Evolutionary conservation across 2,113 vertebrate genomes (phyloP).

Genomic region (Naja naja): DNA sequence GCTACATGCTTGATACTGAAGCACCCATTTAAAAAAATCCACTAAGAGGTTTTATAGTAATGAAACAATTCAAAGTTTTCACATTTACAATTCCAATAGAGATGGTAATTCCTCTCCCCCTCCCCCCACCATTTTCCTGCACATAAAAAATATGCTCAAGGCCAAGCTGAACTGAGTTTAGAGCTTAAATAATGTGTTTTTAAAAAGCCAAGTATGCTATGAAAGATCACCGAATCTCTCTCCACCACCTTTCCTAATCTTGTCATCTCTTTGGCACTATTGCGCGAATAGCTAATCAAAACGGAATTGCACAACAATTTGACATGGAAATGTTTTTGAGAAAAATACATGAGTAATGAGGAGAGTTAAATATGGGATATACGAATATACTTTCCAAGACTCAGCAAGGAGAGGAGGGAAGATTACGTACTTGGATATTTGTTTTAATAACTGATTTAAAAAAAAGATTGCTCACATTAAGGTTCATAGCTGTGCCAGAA

Average conservation of each 20-base stretch:
- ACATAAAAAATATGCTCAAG: slow-evolving; percentile 65
- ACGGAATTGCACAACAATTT: not conserved
- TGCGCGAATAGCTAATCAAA: not conserved
- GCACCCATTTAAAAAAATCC: not conserved
- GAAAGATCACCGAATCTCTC: not conserved
- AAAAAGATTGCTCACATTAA: not conserved
- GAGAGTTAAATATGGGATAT: slow-evolving; percentile 15
- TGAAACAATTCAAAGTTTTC: not conserved
- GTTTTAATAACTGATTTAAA: not conserved
- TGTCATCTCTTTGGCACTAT: not conserved
- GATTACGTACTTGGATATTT: not conserved
- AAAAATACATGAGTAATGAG: not conserved
- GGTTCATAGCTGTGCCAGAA: not conserved
- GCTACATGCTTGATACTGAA: slow-evolving; percentile 27
- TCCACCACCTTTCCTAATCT: not conserved
- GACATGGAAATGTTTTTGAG: not conserved
- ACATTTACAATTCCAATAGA: not conserved
- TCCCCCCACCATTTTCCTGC: slow-evolving; percentile 58
- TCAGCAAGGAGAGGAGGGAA: not conserved
- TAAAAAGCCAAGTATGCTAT: not conserved
- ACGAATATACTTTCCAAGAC: slow-evolving; percentile 44
- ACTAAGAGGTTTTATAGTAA: slow-evolving; percentile 8
- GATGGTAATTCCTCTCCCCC: not conserved
- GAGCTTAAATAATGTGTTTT: slow-evolving; percentile 34
- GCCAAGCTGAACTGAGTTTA: slow-evolving; percentile 64